Evolutionary conservation across 2,888 invertebrate genomes (phyloP).

Genomic region (Philonicus albiceps): DNA sequence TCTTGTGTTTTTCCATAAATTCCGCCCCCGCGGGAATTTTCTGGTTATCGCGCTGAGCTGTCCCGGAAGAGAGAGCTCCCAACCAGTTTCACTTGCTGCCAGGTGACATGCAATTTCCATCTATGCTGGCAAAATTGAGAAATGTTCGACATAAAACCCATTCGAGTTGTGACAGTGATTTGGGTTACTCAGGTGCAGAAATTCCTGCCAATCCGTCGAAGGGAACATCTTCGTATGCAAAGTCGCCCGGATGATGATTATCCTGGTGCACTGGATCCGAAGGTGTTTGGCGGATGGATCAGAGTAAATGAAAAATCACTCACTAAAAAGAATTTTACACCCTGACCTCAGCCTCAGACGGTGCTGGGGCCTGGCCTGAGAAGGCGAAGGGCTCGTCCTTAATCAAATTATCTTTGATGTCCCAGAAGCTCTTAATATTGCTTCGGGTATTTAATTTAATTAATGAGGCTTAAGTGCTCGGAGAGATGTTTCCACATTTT

Average conservation of each 20-base stretch:
- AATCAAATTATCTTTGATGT: not conserved
- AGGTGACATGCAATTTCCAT: constrained; percentile 49
- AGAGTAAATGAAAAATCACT: not conserved
- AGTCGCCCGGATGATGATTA: not conserved
- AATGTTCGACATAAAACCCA: constrained; percentile 13
- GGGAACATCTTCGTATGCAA: not conserved
- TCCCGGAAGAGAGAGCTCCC: not conserved
- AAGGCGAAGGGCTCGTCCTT: not conserved
- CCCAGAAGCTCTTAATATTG: not conserved
- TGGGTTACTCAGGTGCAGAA: constrained; percentile 38
- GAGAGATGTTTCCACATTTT: not conserved
- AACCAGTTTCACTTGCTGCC: not conserved
- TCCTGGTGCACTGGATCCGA: not conserved
- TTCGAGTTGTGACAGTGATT: constrained; percentile 41
- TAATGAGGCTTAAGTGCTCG: constrained; percentile 3
- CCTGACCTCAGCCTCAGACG: not conserved
- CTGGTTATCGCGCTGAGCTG: constrained; percentile 12
- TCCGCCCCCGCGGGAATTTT: not conserved
- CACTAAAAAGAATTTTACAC: not conserved
- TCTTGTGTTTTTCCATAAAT: not conserved
- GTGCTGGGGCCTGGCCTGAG: not conserved
- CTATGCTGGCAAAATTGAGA: constrained; percentile 18
- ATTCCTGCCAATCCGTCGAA: not conserved
- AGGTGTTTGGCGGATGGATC: not conserved
- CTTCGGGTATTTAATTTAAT: not conserved